Evolutionary conservation across 1,140 invertebrate genomes (phyloP).

Genomic region (Platyscapa corneri): DNA sequence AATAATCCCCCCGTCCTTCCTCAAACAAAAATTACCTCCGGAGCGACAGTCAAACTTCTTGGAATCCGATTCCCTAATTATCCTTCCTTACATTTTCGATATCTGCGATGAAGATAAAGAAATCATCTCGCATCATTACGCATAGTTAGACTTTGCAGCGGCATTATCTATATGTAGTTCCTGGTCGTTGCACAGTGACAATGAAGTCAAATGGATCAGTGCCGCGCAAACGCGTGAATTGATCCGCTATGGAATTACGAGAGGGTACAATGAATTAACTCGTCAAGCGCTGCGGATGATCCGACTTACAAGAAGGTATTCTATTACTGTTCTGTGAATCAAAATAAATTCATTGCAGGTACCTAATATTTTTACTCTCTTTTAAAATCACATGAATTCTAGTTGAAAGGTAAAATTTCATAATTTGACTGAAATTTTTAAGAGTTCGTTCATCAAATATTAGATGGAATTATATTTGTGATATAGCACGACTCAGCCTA

Average conservation of each 20-base stretch:
- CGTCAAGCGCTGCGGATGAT: slow-evolving; percentile 40
- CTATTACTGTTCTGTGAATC: background rate
- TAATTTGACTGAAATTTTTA: background rate
- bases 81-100: slow-evolving; percentile 23
- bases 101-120: background rate
- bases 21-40: background rate
- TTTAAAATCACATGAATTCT: background rate
- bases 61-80: slow-evolving; percentile 17
- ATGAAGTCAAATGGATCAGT: slow-evolving; percentile 15
- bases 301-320: slow-evolving; percentile 18
- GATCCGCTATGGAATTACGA: slow-evolving; percentile 47
- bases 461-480: too few species aligned
- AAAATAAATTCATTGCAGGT: background rate
- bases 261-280: slow-evolving; percentile 48
- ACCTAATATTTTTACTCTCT: background rate
- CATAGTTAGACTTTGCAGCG: background rate
- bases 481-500: too few species aligned
- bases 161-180: background rate
- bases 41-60: background rate
- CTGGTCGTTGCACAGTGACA: background rate
- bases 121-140: slow-evolving; percentile 27
- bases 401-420: background rate
- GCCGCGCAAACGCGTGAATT: slow-evolving; percentile 40
- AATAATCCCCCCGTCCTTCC: background rate
- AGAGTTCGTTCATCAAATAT: too few species aligned